Conservation (phyloP, 2,888 invertebrate genomes). For the Tiphia femorata region DNA sequence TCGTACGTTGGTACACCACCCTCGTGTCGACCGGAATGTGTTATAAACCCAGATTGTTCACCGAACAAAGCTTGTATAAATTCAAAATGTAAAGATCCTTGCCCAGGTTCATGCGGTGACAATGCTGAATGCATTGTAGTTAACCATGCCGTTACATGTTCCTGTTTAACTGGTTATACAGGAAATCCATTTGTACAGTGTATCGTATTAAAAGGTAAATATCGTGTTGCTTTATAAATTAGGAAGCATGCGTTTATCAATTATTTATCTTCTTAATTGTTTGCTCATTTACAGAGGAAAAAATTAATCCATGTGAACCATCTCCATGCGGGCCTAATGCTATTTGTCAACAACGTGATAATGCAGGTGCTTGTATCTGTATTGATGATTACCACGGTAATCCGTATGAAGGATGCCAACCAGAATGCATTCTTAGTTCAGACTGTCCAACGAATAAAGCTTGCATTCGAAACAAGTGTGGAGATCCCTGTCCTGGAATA, state of each 20-base stretch:
- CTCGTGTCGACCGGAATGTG: constrained; percentile 86
- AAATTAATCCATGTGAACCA: constrained; percentile 83
- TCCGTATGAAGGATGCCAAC: constrained; percentile 88
- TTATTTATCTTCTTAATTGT: not conserved
- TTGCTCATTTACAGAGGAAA: constrained; percentile 73
- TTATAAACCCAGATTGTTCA: constrained; percentile 85
- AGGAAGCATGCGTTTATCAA: too few relatives aligned
- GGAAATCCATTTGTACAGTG: constrained; percentile 90
- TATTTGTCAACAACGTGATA: constrained; percentile 81
- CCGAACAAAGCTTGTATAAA: constrained; percentile 84
- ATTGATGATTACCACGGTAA: constrained; percentile 86
- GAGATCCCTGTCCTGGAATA: constrained; percentile 87
- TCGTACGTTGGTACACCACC: constrained; percentile 85
- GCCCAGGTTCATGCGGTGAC: constrained; percentile 84
- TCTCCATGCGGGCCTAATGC: constrained; percentile 91
- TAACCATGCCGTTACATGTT: constrained; percentile 85
- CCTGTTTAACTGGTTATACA: constrained; percentile 80
- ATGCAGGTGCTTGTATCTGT: constrained; percentile 85
- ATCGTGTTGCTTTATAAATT: not conserved
- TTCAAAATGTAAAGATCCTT: constrained; percentile 85
- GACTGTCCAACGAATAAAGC: constrained; percentile 88
- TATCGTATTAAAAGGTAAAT: constrained; percentile 72
- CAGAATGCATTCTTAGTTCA: constrained; percentile 88
- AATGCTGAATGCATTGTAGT: constrained; percentile 85
- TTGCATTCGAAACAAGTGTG: constrained; percentile 86